Percentiles rank a stretch among this genome's conserved stretches.
phyloP scores from a whole-genome alignment of 2,888 invertebrate genomes.

The Nephrotoma flavescens region DNA sequence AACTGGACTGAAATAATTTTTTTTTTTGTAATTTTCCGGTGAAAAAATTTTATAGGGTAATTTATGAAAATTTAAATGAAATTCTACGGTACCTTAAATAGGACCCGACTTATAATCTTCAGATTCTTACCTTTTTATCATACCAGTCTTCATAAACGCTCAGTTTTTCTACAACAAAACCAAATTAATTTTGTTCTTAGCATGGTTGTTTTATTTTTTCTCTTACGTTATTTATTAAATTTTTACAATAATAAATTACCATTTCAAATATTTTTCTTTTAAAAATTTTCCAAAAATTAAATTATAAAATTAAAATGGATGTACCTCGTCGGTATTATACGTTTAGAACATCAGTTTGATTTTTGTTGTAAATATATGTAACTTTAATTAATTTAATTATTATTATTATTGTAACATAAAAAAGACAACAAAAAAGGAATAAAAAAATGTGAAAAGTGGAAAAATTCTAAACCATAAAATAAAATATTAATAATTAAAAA shows the following conservation, averaged over 20 bases:
- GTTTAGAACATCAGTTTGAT: neutral
- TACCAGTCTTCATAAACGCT: no score
- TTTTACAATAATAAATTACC: neutral
- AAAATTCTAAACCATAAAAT: neutral
- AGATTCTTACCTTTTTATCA: no score
- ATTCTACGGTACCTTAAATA: no score
- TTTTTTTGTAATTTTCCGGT: no score
- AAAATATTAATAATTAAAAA: neutral
- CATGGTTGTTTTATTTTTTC: neutral
- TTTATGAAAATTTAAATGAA: no score
- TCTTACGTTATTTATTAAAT: neutral
- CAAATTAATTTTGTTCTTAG: neutral
- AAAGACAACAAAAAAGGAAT: neutral
- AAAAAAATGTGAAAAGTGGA: neutral
- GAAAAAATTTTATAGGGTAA: no score
- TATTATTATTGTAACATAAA: neutral
- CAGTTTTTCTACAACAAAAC: neutral
- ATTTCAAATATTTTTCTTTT: neutral
- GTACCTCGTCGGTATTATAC: neutral
- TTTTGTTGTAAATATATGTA: neutral
- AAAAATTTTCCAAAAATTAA: neutral
- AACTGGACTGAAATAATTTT: no score
- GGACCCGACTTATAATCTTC: no score
- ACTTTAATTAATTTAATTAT: neutral
- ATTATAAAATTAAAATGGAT: neutral